Conservation (phyloP, 2,113 vertebrate genomes). For the Lycocorax pyrrhopterus region DNA sequence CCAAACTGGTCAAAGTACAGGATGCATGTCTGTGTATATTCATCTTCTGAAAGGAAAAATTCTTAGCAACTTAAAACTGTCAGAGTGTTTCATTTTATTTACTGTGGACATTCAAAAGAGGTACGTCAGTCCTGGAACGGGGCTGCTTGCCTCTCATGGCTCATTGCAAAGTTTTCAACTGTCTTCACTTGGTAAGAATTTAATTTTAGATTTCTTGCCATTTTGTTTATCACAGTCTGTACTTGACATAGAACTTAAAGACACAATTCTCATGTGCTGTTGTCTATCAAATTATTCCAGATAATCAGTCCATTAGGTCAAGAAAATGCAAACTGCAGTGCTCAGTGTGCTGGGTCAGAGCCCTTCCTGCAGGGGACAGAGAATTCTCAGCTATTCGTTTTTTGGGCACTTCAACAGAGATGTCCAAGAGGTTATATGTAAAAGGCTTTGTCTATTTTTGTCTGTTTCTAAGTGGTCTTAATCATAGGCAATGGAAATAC, state of each 20-base stretch:
- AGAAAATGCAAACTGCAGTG: not conserved
- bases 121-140: not conserved
- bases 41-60: not conserved
- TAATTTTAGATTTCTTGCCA: conserved; percentile 7
- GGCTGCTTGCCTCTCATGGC: not conserved
- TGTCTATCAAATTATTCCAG: not conserved
- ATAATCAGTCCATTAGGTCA: not conserved
- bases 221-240: not conserved
- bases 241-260: not conserved
- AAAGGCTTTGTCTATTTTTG: not conserved
- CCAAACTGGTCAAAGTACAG: not conserved
- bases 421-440: not conserved
- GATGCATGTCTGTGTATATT: not conserved
- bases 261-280: not conserved
- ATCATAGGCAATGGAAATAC: not conserved
- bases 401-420: not conserved
- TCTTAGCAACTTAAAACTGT: not conserved
- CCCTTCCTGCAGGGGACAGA: not conserved
- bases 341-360: not conserved
- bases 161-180: not conserved
- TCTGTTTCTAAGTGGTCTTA: not conserved
- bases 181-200: not conserved
- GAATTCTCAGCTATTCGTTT: not conserved
- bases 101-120: not conserved
- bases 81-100: not conserved